A percentile compares a stretch with the other conserved stretches of the same genome.
These are phyloP conservation scores for Leptarthrus brevirostris DNA, from an alignment of 2,888 invertebrate species.

Conservation along the genomic window DNA sequence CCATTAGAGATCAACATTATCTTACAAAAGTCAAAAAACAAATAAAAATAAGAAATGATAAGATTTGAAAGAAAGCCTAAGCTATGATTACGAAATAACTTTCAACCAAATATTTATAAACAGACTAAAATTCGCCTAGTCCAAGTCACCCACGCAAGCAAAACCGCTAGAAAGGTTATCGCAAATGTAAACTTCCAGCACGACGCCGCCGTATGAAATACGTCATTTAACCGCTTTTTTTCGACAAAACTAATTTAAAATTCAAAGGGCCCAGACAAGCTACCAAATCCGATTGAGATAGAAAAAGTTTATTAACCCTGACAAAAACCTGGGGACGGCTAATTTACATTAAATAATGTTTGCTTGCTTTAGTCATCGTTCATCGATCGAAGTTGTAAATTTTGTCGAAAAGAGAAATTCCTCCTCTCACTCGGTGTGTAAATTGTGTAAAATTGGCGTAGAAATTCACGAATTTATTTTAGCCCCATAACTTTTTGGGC, in stretches of 20 bases:
- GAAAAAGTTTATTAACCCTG: slow-evolving; percentile 16
- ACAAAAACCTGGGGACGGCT: slow-evolving; percentile 11
- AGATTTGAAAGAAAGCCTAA: no score
- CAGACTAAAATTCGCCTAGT: background rate
- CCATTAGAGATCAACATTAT: no score
- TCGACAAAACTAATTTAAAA: slow-evolving; percentile 15
- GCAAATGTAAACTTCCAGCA: no score
- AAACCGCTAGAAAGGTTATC: no score
- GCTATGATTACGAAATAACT: no score
- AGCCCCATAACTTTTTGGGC: slow-evolving; percentile 22
- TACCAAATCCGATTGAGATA: slow-evolving; percentile 1
- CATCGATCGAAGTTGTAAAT: slow-evolving; percentile 26
- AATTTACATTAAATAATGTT: slow-evolving; percentile 23
- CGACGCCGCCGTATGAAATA: background rate
- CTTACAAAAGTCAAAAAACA: no score
- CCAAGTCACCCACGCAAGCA: background rate
- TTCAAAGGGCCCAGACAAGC: slow-evolving; percentile 22
- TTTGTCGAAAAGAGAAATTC: slow-evolving; percentile 4
- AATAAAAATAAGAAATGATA: no score
- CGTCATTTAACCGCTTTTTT: background rate
- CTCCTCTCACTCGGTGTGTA: background rate
- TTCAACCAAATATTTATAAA: no score
- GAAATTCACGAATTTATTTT: slow-evolving; percentile 26
- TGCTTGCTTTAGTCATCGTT: slow-evolving; percentile 10
- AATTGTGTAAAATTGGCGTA: slow-evolving; percentile 28